A percentile compares a stretch with the other conserved stretches of the same genome.
Conservation (phyloP, 1,140 invertebrate genomes). For the Diorhabda elongata region DNA sequence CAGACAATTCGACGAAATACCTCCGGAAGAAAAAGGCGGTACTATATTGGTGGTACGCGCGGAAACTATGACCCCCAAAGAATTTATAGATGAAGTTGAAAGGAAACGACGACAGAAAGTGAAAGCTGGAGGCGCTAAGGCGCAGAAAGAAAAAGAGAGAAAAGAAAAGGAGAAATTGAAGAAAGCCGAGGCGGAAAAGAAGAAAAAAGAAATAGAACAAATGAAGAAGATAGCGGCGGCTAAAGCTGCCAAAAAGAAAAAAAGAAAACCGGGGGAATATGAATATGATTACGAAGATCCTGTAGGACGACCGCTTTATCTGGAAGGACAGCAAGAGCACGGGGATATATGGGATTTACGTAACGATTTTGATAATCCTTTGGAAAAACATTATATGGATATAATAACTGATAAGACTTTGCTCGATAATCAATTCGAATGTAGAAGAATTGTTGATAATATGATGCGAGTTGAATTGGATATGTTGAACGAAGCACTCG, state of each 20-base stretch:
- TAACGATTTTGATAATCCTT: constrained; percentile 47
- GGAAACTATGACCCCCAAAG: constrained; percentile 51
- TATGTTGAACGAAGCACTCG: constrained; percentile 50
- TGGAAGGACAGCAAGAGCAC: constrained; percentile 47
- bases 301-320: constrained; percentile 39
- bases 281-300: constrained; percentile 43
- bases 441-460: constrained; percentile 54
- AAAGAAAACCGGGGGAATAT: constrained; percentile 40
- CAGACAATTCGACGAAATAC: constrained; percentile 53
- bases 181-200: constrained; percentile 31
- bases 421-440: constrained; percentile 53
- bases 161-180: constrained; percentile 24
- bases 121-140: constrained; percentile 29
- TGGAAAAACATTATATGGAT: constrained; percentile 49
- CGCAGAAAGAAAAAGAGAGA: constrained; percentile 29
- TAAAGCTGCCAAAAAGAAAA: constrained; percentile 42
- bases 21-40: constrained; percentile 52
- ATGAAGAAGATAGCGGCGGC: constrained; percentile 40
- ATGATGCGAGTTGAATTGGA: constrained; percentile 55
- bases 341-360: constrained; percentile 48
- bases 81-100: constrained; percentile 47
- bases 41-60: constrained; percentile 53
- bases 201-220: constrained; percentile 29
- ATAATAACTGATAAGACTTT: constrained; percentile 52
- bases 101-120: constrained; percentile 31